Percentiles rank a stretch among this genome's conserved stretches.
Conservation (phyloP, 2,113 vertebrate species). For the Lasiurus borealis region DNA sequence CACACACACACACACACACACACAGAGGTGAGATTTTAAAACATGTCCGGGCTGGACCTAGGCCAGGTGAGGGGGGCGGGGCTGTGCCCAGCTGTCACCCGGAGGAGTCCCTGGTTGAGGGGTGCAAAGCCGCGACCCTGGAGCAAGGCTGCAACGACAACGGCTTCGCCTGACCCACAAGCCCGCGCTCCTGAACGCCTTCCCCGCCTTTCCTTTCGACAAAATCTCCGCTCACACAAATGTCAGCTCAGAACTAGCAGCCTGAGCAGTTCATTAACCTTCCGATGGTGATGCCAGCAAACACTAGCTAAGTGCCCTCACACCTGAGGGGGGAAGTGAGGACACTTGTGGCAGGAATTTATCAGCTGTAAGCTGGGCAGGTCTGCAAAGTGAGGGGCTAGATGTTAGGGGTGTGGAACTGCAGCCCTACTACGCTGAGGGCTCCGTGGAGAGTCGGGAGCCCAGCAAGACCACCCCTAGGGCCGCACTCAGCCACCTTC, state of each 20-base stretch:
- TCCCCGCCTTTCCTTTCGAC: neutral
- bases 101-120: neutral
- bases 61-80: neutral
- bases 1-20: no score
- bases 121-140: neutral
- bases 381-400: neutral
- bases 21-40: neutral
- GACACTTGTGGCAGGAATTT: neutral
- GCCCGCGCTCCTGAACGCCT: neutral
- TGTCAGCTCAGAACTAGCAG: neutral
- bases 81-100: neutral
- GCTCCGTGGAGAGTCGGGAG: neutral
- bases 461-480: neutral
- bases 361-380: neutral
- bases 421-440: neutral
- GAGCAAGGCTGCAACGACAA: neutral
- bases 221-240: neutral
- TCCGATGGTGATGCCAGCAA: neutral
- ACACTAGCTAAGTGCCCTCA: neutral
- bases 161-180: neutral
- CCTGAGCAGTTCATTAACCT: neutral
- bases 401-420: neutral
- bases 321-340: no score
- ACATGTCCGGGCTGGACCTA: neutral
- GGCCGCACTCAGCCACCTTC: neutral